phyloP scores from a whole-genome alignment of 2,113 vertebrate species.

The Panurus biarmicus region DNA sequence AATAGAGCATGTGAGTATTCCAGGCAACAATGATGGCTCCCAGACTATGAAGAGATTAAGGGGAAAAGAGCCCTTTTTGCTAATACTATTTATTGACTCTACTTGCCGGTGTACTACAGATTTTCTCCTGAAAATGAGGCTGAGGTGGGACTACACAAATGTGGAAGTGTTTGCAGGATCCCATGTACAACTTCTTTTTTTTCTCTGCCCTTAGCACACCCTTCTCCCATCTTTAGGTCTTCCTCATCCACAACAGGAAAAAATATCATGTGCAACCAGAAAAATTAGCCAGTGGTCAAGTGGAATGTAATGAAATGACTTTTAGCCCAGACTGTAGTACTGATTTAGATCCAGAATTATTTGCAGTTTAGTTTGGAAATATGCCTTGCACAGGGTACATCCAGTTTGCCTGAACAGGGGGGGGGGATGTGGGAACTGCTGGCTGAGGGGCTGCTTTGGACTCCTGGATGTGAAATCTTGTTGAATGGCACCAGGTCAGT shows the following conservation, averaged over 20 bases:
- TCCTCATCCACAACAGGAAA: conserved; percentile 18
- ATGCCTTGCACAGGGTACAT: rapidly evolving
- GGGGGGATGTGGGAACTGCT: not conserved
- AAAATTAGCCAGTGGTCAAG: not conserved
- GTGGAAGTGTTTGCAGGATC: not conserved
- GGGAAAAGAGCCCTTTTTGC: not conserved
- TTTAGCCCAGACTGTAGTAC: not conserved
- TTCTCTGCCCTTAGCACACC: not conserved
- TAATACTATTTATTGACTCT: not conserved
- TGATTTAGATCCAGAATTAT: not conserved
- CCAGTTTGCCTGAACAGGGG: not conserved
- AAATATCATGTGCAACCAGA: not conserved
- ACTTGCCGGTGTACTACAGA: not conserved
- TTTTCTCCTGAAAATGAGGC: not conserved
- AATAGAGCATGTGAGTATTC: not conserved
- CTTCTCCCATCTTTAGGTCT: not conserved
- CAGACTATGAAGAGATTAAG: not conserved
- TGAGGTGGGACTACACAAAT: not conserved
- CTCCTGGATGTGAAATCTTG: not conserved
- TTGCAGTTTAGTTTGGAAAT: not conserved
- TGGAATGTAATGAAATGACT: not conserved
- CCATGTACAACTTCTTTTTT: not conserved
- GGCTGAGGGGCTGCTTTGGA: not conserved
- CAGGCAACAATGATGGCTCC: not conserved
- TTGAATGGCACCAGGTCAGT: not conserved